These are phyloP conservation scores for Myoxocephalus aenaeus DNA, from an alignment of 2,797 vertebrate species.

Conservation along the genomic window DNA sequence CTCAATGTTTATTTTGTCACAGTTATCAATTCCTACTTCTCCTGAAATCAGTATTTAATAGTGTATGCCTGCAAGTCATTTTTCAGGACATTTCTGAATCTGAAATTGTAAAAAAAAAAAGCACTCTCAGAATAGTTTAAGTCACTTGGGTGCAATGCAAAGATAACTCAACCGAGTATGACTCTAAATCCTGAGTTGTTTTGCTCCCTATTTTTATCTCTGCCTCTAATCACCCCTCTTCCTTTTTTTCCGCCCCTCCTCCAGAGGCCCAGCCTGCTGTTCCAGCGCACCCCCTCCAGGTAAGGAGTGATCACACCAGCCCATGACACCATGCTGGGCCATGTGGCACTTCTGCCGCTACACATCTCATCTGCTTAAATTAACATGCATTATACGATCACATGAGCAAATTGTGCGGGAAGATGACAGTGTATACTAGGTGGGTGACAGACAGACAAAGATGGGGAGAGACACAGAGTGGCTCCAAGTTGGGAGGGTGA, in stretches of 20 bases:
- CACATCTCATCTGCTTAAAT: conserved; percentile 85
- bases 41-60: neutral
- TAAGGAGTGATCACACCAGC: conserved; percentile 77
- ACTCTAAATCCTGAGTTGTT: conserved; percentile 23
- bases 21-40: neutral
- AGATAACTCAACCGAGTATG: neutral
- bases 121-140: neutral
- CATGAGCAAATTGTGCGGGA: conserved; percentile 49
- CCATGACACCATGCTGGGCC: conserved; percentile 76
- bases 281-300: conserved; percentile 69
- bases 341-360: conserved; percentile 69
- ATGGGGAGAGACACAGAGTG: conserved; percentile 17
- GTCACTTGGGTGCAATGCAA: neutral
- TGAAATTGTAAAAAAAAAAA: neutral
- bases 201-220: conserved; percentile 30
- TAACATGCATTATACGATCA: conserved; percentile 81
- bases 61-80: neutral
- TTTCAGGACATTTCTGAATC: neutral
- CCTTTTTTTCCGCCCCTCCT: conserved; percentile 39
- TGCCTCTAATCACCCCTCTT: conserved; percentile 47
- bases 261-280: conserved; percentile 70
- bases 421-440: conserved; percentile 45
- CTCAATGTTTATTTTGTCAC: too few relatives aligned
- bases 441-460: conserved; percentile 40
- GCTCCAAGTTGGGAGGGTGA: conserved; percentile 11